These are phyloP conservation scores for Saturnia pavonia DNA, from an alignment of 2,888 invertebrate genomes.

Conservation along the genomic window DNA sequence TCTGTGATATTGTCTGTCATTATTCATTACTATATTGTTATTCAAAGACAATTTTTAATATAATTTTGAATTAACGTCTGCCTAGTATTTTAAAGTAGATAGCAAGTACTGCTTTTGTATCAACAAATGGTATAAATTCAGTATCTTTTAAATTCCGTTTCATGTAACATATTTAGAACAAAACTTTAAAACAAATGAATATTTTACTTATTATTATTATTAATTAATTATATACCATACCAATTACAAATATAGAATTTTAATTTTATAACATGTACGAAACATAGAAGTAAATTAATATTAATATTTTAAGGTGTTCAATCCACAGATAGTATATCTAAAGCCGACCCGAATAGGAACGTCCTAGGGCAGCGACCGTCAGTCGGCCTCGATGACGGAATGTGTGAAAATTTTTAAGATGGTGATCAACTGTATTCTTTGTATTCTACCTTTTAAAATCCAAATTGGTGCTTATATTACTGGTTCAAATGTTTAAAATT, in stretches of 20 bases:
- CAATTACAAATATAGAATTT: neutral
- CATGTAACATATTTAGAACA: neutral
- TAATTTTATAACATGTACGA: neutral
- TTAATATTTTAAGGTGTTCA: neutral
- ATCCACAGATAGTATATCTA: constrained; percentile 5
- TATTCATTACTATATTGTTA: too few relatives aligned
- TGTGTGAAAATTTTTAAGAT: constrained; percentile 78
- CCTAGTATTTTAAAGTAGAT: neutral
- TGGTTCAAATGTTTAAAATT: constrained; percentile 46
- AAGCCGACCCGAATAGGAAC: constrained; percentile 38
- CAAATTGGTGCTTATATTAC: constrained; percentile 51
- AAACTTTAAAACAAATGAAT: neutral
- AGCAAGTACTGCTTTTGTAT: neutral
- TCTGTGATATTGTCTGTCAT: too few relatives aligned
- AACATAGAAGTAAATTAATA: neutral
- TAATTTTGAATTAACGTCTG: neutral
- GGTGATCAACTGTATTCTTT: constrained; percentile 77
- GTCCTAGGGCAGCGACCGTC: constrained; percentile 74
- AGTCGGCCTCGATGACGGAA: constrained; percentile 79
- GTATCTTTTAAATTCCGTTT: neutral
- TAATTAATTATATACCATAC: neutral
- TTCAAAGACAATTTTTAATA: too few relatives aligned
- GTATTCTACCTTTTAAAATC: constrained; percentile 48
- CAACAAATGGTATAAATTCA: neutral
- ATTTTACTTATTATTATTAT: neutral